Percentiles rank a stretch among this genome's conserved stretches.
Conservation (phyloP, 2,888 invertebrate genomes). For the Steromphala cineraria region DNA sequence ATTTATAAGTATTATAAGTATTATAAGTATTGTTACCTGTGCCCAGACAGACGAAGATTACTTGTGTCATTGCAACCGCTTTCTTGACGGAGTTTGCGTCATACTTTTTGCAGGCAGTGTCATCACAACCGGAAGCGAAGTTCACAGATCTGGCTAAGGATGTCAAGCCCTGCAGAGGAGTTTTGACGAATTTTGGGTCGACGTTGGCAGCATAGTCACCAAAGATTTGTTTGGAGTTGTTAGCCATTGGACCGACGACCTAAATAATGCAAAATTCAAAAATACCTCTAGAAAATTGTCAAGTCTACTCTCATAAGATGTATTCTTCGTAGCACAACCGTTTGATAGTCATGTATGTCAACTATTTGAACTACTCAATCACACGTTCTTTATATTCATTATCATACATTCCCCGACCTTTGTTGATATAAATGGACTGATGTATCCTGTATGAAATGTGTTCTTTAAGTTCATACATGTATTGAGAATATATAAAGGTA, state of each 20-base stretch:
- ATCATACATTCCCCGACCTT: too few species aligned
- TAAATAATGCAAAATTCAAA: constrained; percentile 28
- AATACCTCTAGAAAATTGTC: too few species aligned
- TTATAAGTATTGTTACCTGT: constrained; percentile 33
- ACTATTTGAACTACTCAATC: too few species aligned
- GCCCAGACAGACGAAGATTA: constrained; percentile 43
- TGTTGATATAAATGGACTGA: too few species aligned
- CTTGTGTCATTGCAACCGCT: background rate
- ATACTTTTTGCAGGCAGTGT: background rate
- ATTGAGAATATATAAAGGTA: too few species aligned
- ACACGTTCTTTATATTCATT: too few species aligned
- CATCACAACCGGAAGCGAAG: background rate
- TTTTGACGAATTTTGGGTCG: constrained; percentile 14
- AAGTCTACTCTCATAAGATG: too few species aligned
- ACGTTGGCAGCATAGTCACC: constrained; percentile 51
- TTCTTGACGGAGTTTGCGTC: background rate
- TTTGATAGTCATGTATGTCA: too few species aligned
- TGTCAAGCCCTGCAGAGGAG: background rate
- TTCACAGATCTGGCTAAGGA: background rate
- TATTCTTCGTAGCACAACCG: too few species aligned
- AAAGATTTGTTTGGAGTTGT: constrained; percentile 46
- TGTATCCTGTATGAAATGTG: too few species aligned
- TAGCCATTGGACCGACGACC: constrained; percentile 62
- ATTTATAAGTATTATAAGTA: too few species aligned
- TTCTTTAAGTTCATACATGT: too few species aligned